Base-by-base conservation (phyloP, 2,888 invertebrate genomes). In the Candidula unifasciata region DNA sequence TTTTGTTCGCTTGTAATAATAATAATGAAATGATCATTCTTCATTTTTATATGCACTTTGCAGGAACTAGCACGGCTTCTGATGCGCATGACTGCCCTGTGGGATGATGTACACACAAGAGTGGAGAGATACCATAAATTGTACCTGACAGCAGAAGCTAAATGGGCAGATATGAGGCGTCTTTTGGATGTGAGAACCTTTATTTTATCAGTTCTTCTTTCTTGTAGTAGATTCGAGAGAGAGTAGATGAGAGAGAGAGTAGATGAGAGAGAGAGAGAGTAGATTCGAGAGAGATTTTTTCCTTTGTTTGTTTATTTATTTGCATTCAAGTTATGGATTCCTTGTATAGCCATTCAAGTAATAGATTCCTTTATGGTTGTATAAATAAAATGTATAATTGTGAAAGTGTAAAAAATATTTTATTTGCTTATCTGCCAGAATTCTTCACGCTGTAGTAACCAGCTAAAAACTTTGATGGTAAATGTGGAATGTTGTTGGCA, bases 81-180 rank as follows among this genome's bases (percentile, higher is more conserved):
- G 83, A 91, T 91, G 89, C 89, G 89, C 81, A 78, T 93, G 87
- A 92, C 90, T 74, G 88, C 90, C 2, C 84, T 92, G 85, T 93
- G 93, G 93, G 89, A 89, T 1, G 91, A 91, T 66, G 89, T 92
- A 3, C 88, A 88, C 79, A 89, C 91, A 82, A 89, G 91, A 71
- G 91, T 93, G 27, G 91, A 92, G 60, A 87, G 89, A 27, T 91
- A 92, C 86, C 87, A 89, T 52, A 87, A 85, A 64, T 88, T 90
- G 57, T 93, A 90, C 84, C 86, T 87, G 10, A 88, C 89, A 3
- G 90, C 92, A 0, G 91, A 91, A 60, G 89, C 87, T 35, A 89
- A 91, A 81, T 92, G 92, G 91, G 90, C 87, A 77, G 90, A 92
- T 80, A 90, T 93, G 76, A 91, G 89, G 89, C 89, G 92, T 92